Evolutionary conservation across 2,888 invertebrate species (phyloP).

Genomic region (Taphrorychus bicolor): DNA sequence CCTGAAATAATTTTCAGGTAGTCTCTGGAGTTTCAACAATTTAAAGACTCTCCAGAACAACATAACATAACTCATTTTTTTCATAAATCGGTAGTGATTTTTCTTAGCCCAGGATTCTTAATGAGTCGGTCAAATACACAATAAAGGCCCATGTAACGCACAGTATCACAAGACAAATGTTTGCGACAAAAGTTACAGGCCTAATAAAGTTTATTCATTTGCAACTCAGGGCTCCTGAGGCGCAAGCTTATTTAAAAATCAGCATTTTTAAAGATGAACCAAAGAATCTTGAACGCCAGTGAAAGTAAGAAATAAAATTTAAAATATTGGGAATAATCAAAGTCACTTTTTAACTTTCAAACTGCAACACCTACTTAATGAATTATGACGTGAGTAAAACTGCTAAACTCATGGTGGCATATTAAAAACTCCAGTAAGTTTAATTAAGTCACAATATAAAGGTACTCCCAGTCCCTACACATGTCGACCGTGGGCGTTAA

Average conservation of each 20-base stretch:
- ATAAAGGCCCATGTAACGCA: neutral
- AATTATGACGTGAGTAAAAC: neutral
- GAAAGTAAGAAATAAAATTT: no score
- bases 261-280: neutral
- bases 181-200: neutral
- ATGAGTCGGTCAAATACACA: neutral
- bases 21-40: no score
- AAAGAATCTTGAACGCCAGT: no score
- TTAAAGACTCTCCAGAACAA: no score
- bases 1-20: no score
- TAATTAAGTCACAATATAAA: constrained; percentile 18
- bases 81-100: neutral
- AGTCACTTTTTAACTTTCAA: no score
- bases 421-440: constrained; percentile 1
- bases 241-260: neutral
- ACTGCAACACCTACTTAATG: no score
- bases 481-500: constrained; percentile 28
- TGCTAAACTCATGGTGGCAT: neutral
- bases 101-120: neutral
- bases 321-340: no score
- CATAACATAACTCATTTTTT: no score
- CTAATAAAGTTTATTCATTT: neutral
- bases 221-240: neutral
- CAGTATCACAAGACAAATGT: neutral
- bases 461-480: constrained; percentile 19